A percentile compares a stretch with the other conserved stretches of the same genome.
Evolutionary conservation across 2,888 invertebrate species (phyloP).

Genomic region (Strigamia transsilvanica): DNA sequence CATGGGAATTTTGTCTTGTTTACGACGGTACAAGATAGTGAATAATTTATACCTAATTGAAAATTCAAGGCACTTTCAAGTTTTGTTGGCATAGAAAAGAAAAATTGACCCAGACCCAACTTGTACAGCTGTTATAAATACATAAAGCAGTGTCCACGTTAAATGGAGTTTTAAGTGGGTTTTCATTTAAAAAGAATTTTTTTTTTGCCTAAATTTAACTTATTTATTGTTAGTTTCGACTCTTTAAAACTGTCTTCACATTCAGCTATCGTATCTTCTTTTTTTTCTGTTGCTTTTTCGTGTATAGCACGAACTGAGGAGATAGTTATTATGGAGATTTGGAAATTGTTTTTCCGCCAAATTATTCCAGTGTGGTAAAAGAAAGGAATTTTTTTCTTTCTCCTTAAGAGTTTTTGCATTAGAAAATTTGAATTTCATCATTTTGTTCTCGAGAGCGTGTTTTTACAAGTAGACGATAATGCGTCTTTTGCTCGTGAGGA

Average conservation of each 20-base stretch:
- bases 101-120: too few relatives aligned
- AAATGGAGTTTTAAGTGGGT: too few relatives aligned
- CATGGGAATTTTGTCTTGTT: neutral
- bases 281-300: too few relatives aligned
- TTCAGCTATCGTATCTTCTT: too few relatives aligned
- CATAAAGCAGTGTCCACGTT: too few relatives aligned
- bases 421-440: neutral
- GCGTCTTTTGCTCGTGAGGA: neutral
- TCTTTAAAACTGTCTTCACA: too few relatives aligned
- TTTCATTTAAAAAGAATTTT: too few relatives aligned
- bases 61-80: neutral
- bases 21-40: neutral
- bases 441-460: neutral
- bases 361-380: neutral
- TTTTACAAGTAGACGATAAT: neutral
- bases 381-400: neutral
- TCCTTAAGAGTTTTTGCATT: neutral
- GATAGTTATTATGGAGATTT: neutral
- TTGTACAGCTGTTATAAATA: too few relatives aligned
- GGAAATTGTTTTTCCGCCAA: neutral
- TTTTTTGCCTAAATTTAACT: too few relatives aligned
- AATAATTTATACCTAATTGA: neutral
- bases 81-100: too few relatives aligned
- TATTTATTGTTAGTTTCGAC: too few relatives aligned
- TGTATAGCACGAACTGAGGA: neutral